A percentile compares a stretch with the other conserved stretches of the same genome.
Conservation (phyloP, 2,113 vertebrate genomes). For the Eolophus roseicapilla region DNA sequence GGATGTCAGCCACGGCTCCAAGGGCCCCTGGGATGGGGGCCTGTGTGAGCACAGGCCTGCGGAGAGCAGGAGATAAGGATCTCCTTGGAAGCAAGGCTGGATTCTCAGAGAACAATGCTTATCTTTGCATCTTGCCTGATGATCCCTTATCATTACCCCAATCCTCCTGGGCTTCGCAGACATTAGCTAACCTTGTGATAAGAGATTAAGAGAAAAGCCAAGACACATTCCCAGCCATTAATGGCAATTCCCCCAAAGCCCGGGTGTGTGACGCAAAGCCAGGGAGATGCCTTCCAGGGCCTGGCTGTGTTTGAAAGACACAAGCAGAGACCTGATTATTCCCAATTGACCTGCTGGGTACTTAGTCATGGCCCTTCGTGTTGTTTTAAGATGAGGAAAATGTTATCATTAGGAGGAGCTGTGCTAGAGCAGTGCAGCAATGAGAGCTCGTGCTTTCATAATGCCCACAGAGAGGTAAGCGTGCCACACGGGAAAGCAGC, state of each 20-base stretch:
- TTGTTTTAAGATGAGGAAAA: conserved; percentile 32
- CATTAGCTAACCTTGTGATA: conserved; percentile 42
- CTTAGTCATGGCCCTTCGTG: conserved; percentile 1
- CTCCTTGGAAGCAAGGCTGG: not conserved
- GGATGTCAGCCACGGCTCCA: not conserved
- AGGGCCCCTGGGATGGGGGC: not conserved
- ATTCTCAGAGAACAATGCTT: conserved; percentile 13
- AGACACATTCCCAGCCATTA: not conserved
- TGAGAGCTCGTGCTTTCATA: not conserved
- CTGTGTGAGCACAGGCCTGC: not conserved
- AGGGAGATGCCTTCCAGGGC: not conserved
- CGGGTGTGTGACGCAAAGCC: not conserved
- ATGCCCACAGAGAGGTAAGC: not conserved
- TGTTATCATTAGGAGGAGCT: conserved; percentile 24
- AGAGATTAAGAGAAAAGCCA: conserved; percentile 46
- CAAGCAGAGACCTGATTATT: conserved; percentile 26
- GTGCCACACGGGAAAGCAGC: not conserved
- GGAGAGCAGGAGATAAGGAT: not conserved
- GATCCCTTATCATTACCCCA: conserved; percentile 34
- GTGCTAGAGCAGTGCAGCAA: not conserved
- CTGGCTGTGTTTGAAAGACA: not conserved
- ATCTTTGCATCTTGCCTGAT: conserved; percentile 26
- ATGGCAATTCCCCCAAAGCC: not conserved
- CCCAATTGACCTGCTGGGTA: not conserved
- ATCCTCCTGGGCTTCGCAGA: conserved; percentile 10